Evolutionary conservation across 2,888 invertebrate genomes (phyloP).

Genomic region (Eupithecia inturbata): DNA sequence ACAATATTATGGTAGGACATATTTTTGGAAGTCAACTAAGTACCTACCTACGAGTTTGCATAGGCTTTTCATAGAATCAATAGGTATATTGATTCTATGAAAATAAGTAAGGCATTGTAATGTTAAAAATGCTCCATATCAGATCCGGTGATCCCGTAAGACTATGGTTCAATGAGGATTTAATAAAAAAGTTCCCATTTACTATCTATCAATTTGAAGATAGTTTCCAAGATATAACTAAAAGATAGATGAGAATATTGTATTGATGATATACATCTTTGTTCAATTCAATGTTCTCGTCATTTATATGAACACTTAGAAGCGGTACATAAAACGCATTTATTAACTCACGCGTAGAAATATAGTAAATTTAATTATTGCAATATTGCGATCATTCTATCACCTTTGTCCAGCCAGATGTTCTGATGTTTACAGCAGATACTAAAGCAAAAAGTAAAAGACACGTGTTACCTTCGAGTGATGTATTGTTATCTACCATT

Average conservation of each 20-base stretch:
- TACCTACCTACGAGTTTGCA: no score
- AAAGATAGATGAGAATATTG: background rate
- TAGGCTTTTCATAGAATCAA: no score
- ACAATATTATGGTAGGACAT: background rate
- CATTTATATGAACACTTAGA: background rate
- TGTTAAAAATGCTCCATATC: background rate
- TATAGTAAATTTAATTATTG: background rate
- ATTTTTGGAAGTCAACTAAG: background rate
- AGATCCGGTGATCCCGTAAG: background rate
- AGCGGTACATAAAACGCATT: background rate
- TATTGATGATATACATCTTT: background rate
- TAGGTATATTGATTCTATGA: no score
- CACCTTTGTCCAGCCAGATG: background rate
- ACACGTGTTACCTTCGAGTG: constrained; percentile 34
- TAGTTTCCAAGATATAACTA: background rate
- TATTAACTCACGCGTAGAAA: background rate
- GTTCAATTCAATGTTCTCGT: background rate
- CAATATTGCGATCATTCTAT: background rate
- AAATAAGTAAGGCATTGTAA: background rate
- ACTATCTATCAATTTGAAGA: background rate
- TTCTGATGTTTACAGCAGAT: background rate
- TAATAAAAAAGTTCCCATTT: background rate
- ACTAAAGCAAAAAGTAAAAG: constrained; percentile 43
- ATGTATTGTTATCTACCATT: constrained; percentile 52
- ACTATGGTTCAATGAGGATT: background rate